Evolutionary conservation across 1,140 invertebrate genomes (phyloP).

Genomic region (Aphidius ervi): DNA sequence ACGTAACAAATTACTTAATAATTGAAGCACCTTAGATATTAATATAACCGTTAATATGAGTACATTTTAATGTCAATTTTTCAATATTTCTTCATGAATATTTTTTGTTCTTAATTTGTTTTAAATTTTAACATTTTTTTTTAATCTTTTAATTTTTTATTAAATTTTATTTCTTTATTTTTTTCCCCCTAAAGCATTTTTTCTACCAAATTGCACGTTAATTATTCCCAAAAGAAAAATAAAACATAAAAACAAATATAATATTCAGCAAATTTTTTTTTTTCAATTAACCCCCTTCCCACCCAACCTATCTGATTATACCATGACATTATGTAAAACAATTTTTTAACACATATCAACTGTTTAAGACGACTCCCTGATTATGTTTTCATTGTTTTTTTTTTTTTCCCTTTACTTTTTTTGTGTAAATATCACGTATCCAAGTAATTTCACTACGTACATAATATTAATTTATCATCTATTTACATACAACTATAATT

Average conservation of each 20-base stretch:
- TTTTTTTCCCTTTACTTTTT: constrained; percentile 10
- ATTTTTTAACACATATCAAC: constrained; percentile 20
- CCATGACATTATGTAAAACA: constrained; percentile 28
- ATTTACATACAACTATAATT: constrained; percentile 13
- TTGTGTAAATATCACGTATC: constrained; percentile 45
- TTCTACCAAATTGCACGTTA: constrained; percentile 14
- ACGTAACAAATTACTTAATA: constrained; percentile 37
- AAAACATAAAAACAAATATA: not conserved
- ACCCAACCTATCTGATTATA: no score
- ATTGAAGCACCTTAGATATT: constrained; percentile 42
- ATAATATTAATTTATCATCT: constrained; percentile 12
- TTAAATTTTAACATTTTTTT: not conserved
- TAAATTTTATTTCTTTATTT: not conserved
- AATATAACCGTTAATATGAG: constrained; percentile 30
- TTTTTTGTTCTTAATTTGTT: constrained; percentile 2
- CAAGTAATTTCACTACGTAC: constrained; percentile 23
- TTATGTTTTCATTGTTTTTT: constrained; percentile 32
- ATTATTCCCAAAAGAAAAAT: constrained; percentile 8
- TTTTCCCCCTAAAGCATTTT: not conserved
- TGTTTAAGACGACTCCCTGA: constrained; percentile 42
- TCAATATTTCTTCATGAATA: not conserved
- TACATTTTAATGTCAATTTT: constrained; percentile 15
- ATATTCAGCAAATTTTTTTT: constrained; percentile 12
- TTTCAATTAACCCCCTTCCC: not conserved
- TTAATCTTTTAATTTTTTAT: not conserved